Percentiles rank a stretch among this genome's conserved stretches.
Evolutionary conservation across 2,888 invertebrate species (phyloP).

Genomic region (Adelphocoris suturalis): DNA sequence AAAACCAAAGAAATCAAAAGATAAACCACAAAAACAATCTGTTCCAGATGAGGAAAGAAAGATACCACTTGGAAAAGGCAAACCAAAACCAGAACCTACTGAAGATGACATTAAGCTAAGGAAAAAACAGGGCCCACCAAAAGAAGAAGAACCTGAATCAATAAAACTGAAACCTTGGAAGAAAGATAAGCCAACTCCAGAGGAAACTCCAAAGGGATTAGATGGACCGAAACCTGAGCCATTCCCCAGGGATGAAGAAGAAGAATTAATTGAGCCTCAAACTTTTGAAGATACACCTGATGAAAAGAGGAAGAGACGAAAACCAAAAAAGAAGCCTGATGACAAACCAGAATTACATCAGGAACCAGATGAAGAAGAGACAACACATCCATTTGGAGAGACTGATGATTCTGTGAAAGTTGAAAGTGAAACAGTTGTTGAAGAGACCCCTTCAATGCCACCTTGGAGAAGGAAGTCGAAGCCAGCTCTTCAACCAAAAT

Average conservation of each 20-base stretch:
- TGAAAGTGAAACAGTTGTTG: slow-evolving; percentile 74
- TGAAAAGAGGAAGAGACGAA: slow-evolving; percentile 64
- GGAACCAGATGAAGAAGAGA: slow-evolving; percentile 36
- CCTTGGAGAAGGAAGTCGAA: slow-evolving; percentile 71
- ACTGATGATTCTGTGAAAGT: slow-evolving; percentile 11
- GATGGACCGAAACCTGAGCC: slow-evolving; percentile 66
- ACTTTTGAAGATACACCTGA: slow-evolving; percentile 75
- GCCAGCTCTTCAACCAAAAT: slow-evolving; percentile 69
- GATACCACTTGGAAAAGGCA: slow-evolving; percentile 75
- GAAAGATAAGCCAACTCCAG: slow-evolving; percentile 76
- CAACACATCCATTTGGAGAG: slow-evolving; percentile 75
- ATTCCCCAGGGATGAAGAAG: slow-evolving; percentile 73
- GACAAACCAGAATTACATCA: not conserved
- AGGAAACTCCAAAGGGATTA: slow-evolving; percentile 77
- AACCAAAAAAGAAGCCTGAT: slow-evolving; percentile 51
- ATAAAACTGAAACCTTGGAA: slow-evolving; percentile 78
- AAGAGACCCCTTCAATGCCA: slow-evolving; percentile 76
- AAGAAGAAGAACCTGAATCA: slow-evolving; percentile 78
- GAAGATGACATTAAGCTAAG: slow-evolving; percentile 78
- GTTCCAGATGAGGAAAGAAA: slow-evolving; percentile 74
- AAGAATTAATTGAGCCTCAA: slow-evolving; percentile 75
- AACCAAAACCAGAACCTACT: slow-evolving; percentile 76
- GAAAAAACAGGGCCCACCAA: slow-evolving; percentile 78
- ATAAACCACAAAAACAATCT: slow-evolving; percentile 60
- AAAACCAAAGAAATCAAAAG: slow-evolving; percentile 55